phyloP scores from a whole-genome alignment of 1,140 invertebrate species.

The Cotesia glomerata region DNA sequence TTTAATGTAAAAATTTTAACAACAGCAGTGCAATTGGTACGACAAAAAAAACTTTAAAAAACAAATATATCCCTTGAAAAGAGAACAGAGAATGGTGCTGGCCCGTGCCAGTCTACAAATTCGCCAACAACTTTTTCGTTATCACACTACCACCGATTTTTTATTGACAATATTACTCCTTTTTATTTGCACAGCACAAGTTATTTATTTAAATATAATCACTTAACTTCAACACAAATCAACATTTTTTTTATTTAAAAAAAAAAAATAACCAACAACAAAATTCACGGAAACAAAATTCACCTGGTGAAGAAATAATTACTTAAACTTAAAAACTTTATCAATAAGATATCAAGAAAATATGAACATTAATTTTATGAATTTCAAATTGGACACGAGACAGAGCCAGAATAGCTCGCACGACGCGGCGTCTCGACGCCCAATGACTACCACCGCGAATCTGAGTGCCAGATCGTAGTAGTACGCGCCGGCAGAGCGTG shows the following conservation, averaged over 20 bases:
- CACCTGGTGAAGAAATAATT: too few species aligned
- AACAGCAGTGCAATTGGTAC: not conserved
- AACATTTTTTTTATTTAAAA: too few species aligned
- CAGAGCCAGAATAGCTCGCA: slow-evolving; percentile 35
- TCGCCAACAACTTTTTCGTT: slow-evolving; percentile 10
- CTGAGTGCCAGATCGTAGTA: not conserved
- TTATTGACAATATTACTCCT: not conserved
- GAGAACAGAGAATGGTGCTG: slow-evolving; percentile 24
- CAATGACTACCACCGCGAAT: slow-evolving; percentile 46
- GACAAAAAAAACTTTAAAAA: not conserved
- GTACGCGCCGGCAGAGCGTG: slow-evolving; percentile 18
- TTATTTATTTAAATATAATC: too few species aligned
- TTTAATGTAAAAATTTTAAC: not conserved
- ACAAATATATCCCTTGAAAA: slow-evolving; percentile 1
- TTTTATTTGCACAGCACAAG: not conserved
- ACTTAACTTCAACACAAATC: too few species aligned
- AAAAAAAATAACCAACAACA: too few species aligned
- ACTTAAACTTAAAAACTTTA: too few species aligned
- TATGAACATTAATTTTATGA: not conserved
- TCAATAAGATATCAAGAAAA: too few species aligned
- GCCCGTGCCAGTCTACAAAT: slow-evolving; percentile 27
- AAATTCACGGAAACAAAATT: too few species aligned
- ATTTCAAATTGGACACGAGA: too few species aligned
- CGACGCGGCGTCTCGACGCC: slow-evolving; percentile 54
- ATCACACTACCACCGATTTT: not conserved